Evolutionary conservation across 1,140 invertebrate genomes (phyloP), one percentile per base, ranked within the genome.

Genomic region (Eueides isabella): DNA sequence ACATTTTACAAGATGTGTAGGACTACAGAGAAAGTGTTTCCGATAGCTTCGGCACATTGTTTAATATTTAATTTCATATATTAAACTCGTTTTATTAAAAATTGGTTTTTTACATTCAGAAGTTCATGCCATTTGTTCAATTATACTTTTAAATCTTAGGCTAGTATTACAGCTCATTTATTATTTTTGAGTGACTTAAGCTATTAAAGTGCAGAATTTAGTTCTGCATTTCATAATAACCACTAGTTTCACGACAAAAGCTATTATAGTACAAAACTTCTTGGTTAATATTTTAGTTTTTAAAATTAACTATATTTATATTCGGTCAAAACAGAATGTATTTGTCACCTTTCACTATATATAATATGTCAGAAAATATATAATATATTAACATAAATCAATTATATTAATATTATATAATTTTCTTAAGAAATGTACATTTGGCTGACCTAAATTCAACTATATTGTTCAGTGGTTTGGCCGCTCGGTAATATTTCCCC

Each of bases 21-120:
- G 30, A 35, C 35, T 30, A 65, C 41, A 23, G 71, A 66, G 48
- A 71, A 75, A 23, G 69, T 75, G 74, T 71, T 75, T 71, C 74
- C 69, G 68, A 41, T 35, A 26, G 23, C 23, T 19, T 44, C 6
- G 2, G 1, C n/a, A n/a, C n/a, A n/a, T n/a, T 44, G 5, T 44
- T 44, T n/a, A 44, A 41, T 41, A 41, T 41, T 16, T 41, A n/a
- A n/a, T 44, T 35, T 14, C 11, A 12, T 14, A 35, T 35, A 14
- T 12, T 12, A 2, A 35, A 38, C 35, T 16, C n/a, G 5, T 5
- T 55, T 55, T 55, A 23, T 2, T 26, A 55, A 11, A 23, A 55
- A 55, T 9, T 23, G 19, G 23, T 26, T 55, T 55, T 11, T 23
- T 23, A 55, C n/a, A 9, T 44, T 19, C 16, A 19, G n/a, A 44